Conservation (phyloP, 2,797 vertebrate species). For the Acanthopagrus latus region DNA sequence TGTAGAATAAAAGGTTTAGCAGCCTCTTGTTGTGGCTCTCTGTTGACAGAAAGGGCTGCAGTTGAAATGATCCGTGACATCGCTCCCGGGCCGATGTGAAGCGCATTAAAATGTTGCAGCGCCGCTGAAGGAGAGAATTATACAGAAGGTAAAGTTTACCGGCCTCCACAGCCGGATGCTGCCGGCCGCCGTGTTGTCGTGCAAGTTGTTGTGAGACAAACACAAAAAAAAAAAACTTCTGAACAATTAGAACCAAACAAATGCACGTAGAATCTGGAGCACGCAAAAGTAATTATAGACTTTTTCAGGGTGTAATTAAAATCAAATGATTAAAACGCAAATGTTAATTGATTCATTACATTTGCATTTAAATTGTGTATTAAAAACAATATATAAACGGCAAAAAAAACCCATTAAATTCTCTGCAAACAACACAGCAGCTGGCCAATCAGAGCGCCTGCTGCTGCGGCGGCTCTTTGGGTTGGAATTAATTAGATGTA, state of each 20-base stretch:
- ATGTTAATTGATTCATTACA: not conserved
- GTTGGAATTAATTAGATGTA: not conserved
- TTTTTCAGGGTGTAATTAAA: not conserved
- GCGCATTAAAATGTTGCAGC: constrained; percentile 50
- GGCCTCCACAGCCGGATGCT: not conserved
- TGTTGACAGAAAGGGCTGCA: constrained; percentile 47
- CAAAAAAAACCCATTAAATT: not conserved
- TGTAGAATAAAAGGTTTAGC: constrained; percentile 60
- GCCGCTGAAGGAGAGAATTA: constrained; percentile 37
- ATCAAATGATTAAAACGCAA: constrained; percentile 13
- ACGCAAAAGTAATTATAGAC: not conserved
- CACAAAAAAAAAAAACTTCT: not conserved
- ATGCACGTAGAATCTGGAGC: not conserved
- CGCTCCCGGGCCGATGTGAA: constrained; percentile 24
- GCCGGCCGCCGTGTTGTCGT: not conserved
- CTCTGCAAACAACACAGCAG: not conserved
- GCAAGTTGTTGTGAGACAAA: not conserved
- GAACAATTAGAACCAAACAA: not conserved
- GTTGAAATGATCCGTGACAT: constrained; percentile 61
- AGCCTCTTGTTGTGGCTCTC: constrained; percentile 49
- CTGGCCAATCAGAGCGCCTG: constrained; percentile 23
- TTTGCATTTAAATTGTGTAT: constrained; percentile 36
- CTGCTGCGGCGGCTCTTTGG: constrained; percentile 2
- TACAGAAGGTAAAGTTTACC: constrained; percentile 35
- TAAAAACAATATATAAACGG: constrained; percentile 2